Percentiles rank a stretch among this genome's conserved stretches.
These are phyloP conservation scores for Silurus glanis DNA, from an alignment of 2,113 vertebrate genomes.

Conservation along the genomic window DNA sequence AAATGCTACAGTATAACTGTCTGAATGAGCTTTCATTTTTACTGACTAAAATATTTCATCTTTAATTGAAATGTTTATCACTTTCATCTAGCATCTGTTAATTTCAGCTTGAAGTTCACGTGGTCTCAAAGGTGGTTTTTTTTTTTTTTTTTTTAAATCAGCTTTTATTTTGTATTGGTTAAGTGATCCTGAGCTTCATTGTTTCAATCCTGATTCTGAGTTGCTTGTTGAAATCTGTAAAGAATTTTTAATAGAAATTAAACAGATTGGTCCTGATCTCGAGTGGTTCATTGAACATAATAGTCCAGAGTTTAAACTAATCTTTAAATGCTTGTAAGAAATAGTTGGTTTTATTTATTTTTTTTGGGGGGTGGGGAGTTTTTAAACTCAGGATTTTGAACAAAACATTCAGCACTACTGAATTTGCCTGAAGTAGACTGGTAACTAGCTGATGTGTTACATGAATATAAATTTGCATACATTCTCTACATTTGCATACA, in stretches of 20 bases:
- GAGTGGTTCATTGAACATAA: background rate
- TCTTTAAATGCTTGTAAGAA: too few relatives aligned
- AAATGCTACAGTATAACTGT: background rate
- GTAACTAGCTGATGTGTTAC: too few relatives aligned
- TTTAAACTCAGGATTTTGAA: too few relatives aligned
- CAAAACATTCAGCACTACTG: too few relatives aligned
- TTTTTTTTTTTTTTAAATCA: background rate
- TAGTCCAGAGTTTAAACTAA: too few relatives aligned
- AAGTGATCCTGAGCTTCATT: background rate
- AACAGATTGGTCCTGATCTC: background rate
- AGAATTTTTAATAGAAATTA: slow-evolving; percentile 9
- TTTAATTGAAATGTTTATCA: background rate
- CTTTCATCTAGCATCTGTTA: too few relatives aligned
- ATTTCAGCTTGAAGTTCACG: background rate
- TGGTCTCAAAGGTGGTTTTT: background rate
- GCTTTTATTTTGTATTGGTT: background rate
- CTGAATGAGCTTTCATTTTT: background rate
- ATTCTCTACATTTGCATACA: too few relatives aligned
- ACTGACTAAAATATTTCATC: background rate
- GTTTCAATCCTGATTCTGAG: background rate
- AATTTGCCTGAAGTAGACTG: too few relatives aligned
- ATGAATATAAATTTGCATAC: too few relatives aligned
- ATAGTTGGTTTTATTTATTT: too few relatives aligned
- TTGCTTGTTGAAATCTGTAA: background rate
- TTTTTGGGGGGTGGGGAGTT: too few relatives aligned